Evolutionary conservation across 2,888 invertebrate species (phyloP), one percentile per base, ranked within the genome.

Genomic region (Teleiodes luculella): DNA sequence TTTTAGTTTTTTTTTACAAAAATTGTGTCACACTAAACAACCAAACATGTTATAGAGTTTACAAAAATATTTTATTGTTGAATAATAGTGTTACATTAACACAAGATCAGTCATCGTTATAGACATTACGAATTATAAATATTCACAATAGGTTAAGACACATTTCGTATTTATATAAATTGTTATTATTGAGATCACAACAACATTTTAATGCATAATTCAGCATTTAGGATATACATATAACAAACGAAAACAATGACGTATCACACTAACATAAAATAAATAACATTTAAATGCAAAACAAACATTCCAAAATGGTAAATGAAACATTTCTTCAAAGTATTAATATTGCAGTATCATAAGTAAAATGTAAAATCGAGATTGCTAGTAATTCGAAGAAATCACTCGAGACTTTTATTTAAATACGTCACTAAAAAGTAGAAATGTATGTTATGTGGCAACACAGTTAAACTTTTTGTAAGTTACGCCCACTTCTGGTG

Each of bases 131-230:
- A 35, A 10, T 35, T 10, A n/a, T 35, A 35, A 35, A 35, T 31
- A 45, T 31, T 31, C 46, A 46, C 46, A 46, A 31, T 46, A 10
- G 30, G 30, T 46, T 46, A 46, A 46, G 46, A 46, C 46, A 46
- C 46, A 31, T 14, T 37, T 37, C 2, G 24, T 28, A 43, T 46
- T 46, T 30, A n/a, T 43, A 13, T n/a, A 28, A 43, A 43, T 13
- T 46, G 16, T 30, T 46, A 46, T 31, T 16, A 3, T 31, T 46
- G 46, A 46, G 46, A 46, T 46, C 46, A 46, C 46, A 46, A 30
- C n/a, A n/a, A n/a, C n/a, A n/a, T 46, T 46, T 46, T 30, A 31
- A 10, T 43, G 18, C 20, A 2, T 20, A 18, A 41, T 10, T 24
- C 28, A 24, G 3, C 33, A 11, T 8, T 33, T 33, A 24, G 6